Base-by-base conservation (phyloP, 2,113 vertebrate genomes). In the Pomatorhinus ruficollis region DNA sequence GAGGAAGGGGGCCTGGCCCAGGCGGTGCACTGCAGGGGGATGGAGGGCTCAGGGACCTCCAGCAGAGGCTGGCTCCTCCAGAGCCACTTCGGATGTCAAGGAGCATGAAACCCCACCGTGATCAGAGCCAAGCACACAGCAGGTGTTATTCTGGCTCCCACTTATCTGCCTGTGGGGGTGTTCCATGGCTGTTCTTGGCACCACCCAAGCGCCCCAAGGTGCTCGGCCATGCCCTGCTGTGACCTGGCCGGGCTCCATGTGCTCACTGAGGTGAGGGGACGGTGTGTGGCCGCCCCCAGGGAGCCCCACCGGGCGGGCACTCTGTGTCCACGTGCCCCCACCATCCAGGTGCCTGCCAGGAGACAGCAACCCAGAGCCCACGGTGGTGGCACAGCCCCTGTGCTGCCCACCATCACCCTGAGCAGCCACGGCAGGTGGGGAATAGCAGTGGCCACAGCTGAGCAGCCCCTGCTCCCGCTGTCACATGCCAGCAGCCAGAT, bases 311-410 rank as follows among this genome's bases (percentile, higher is more conserved):
- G 0, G 63, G 5, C 0, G 0, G 35, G 33, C 1, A 4, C 45
- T 44, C 20, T 2, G 2, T 19, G 65, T 10, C 76, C 2, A 0
- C 1, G 22, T 37, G 31, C 5, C 30, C 37, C 57, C 72, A 25
- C 0, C 0, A 31, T 71, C 82, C 76, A 76, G 40, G 35, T 33
- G n/a, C 42, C 82, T 18, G 83, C 96, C 97, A 97, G 92, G 78
- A 94, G 97, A 95, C 96, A 97, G 93, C 89, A 65, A 56, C 25
- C 63, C 66, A 44, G 44, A 80, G 93, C 88, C 94, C 35, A 4
- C 1, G 56, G 91, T 13, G 49, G 57, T 22, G 11, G 31, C 13
- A 35, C 35, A 7, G 49, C 53, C 61, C 30, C 11, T 4, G 15
- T 5, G 52, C 81, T 27, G 72, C 56, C 53, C 14, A 3, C 17